Conservation (phyloP, 2,888 invertebrate species). For the Thalpophila matura region DNA sequence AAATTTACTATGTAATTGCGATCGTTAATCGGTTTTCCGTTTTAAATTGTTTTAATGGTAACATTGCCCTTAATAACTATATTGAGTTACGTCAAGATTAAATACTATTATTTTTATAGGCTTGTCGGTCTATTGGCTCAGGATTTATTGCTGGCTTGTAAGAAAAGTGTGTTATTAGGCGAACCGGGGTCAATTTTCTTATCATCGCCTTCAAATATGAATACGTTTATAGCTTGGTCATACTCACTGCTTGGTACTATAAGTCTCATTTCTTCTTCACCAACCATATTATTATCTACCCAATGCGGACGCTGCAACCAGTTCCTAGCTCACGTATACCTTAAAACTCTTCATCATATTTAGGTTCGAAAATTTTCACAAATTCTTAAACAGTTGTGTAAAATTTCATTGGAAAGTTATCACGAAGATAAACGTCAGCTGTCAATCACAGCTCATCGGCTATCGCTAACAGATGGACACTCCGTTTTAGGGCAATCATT, state of each 20-base stretch:
- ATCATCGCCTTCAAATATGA: neutral
- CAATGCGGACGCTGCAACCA: neutral
- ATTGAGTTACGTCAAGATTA: conserved; percentile 26
- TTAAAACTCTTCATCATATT: neutral
- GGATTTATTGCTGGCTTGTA: neutral
- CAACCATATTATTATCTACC: neutral
- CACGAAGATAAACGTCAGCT: conserved; percentile 55
- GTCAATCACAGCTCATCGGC: conserved; percentile 60
- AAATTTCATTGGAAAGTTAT: conserved; percentile 58
- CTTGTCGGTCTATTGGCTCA: conserved; percentile 4
- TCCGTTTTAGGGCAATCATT: conserved; percentile 65
- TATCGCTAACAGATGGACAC: conserved; percentile 63
- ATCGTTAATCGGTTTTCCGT: conserved; percentile 37
- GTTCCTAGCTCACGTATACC: neutral
- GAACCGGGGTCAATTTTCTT: neutral
- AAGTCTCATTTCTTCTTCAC: neutral
- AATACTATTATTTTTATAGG: conserved; percentile 29
- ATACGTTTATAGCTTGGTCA: neutral
- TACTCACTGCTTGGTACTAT: neutral
- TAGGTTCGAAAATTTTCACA: conserved; percentile 25
- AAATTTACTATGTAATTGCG: conserved; percentile 48
- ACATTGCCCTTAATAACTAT: conserved; percentile 45
- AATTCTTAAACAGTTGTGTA: conserved; percentile 43
- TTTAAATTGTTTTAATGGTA: conserved; percentile 51
- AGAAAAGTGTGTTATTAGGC: conserved; percentile 1